phyloP scores from a whole-genome alignment of 2,888 invertebrate genomes.

The Nasonia oneida region DNA sequence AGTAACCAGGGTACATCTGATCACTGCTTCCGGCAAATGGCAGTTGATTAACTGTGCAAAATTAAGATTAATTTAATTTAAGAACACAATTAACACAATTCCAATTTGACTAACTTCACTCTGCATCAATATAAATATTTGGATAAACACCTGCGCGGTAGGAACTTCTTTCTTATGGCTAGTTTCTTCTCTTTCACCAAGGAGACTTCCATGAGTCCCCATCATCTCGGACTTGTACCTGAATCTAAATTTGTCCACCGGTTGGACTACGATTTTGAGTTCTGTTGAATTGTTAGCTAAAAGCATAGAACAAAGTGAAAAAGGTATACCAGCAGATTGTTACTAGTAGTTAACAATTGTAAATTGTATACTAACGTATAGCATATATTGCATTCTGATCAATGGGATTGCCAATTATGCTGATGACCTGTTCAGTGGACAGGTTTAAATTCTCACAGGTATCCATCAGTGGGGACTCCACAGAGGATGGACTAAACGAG shows the following conservation, averaged over 20 bases:
- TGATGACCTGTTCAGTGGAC: neutral
- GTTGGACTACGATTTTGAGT: constrained; percentile 86
- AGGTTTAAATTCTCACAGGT: neutral
- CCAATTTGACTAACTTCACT: neutral
- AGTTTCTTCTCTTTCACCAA: constrained; percentile 83
- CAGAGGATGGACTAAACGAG: constrained; percentile 43
- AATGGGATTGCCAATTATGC: constrained; percentile 7
- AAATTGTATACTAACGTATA: constrained; percentile 31
- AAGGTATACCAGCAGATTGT: neutral
- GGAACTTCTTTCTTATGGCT: constrained; percentile 86
- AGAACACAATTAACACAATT: constrained; percentile 12
- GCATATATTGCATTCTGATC: neutral
- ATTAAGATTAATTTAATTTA: neutral
- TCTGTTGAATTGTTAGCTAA: constrained; percentile 78
- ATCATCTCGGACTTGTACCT: constrained; percentile 93
- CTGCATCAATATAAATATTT: neutral
- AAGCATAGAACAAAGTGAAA: neutral
- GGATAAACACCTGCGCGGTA: constrained; percentile 84
- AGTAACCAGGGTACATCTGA: constrained; percentile 87
- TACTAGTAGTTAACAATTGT: neutral
- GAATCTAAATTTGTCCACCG: constrained; percentile 90
- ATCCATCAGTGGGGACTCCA: constrained; percentile 41
- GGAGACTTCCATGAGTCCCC: constrained; percentile 88
- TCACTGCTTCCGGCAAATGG: constrained; percentile 81
- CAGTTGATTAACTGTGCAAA: constrained; percentile 80